Evolutionary conservation across 2,888 invertebrate species (phyloP).

Genomic region (Lepidochrysops patricia): DNA sequence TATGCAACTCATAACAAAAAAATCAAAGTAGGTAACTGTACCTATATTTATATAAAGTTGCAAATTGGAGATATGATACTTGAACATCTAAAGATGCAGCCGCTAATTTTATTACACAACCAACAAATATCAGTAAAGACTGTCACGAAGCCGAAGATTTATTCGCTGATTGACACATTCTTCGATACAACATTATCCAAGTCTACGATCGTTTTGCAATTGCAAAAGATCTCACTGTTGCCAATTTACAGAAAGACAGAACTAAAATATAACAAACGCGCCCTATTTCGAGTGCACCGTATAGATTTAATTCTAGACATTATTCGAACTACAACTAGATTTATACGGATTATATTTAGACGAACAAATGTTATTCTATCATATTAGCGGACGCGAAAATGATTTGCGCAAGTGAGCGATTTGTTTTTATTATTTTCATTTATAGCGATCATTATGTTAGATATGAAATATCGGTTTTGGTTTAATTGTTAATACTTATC

Average conservation of each 20-base stretch:
- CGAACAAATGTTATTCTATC: conserved; percentile 9
- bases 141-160: background rate
- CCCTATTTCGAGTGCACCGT: conserved; percentile 67
- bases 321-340: conserved; percentile 29
- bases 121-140: background rate
- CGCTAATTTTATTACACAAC: background rate
- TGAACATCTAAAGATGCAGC: background rate
- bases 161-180: background rate
- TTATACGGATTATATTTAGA: conserved; percentile 12
- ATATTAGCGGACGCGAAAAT: conserved; percentile 2
- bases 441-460: background rate
- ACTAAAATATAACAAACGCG: conserved; percentile 72
- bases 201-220: conserved; percentile 68
- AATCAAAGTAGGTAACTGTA: too few species aligned
- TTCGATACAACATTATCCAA: conserved; percentile 33
- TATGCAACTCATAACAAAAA: background rate
- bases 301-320: conserved; percentile 66
- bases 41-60: too few species aligned
- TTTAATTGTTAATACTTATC: too few species aligned
- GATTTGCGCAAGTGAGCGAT: conserved; percentile 7
- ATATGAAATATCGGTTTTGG: background rate
- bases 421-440: background rate
- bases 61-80: too few species aligned
- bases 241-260: conserved; percentile 75
- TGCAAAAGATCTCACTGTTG: conserved; percentile 70